A percentile compares a stretch with the other conserved stretches of the same genome.
Evolutionary conservation across 2,113 vertebrate genomes (phyloP).

Genomic region (rabbit (Oryctolagus cuniculus)): mOryCun1.1 NC_091433.1:192136001-192136500

Average conservation of each 20-base stretch:
- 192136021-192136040: neutral
- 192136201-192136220: neutral
- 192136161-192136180: neutral
- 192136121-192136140: rapidly evolving
- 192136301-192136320: neutral
- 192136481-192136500: neutral
- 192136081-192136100: neutral
- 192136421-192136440: neutral
- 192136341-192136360: neutral
- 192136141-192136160: too few relatives aligned
- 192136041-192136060: neutral
- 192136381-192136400: neutral
- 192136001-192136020: neutral
- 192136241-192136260: neutral
- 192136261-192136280: neutral
- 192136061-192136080: neutral
- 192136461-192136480: neutral
- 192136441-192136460: neutral
- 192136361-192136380: neutral
- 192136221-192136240: neutral
- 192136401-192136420: neutral
- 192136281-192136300: neutral
- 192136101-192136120: neutral
- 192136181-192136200: neutral
- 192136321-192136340: neutral